Evolutionary conservation across 1,140 invertebrate genomes (phyloP).

Genomic region (Pomacea maculata): DNA sequence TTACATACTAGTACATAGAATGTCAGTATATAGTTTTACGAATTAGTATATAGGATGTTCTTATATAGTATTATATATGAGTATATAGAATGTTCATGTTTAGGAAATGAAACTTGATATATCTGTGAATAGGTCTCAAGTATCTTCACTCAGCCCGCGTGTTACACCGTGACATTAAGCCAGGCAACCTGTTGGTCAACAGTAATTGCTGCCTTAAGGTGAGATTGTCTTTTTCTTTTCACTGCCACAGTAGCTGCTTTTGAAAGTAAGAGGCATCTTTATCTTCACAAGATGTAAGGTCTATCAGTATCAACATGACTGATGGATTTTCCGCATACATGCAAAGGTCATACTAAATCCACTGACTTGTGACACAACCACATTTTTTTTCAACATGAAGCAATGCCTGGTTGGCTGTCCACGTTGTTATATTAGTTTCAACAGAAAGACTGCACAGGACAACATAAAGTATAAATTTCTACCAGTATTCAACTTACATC

Average conservation of each 20-base stretch:
- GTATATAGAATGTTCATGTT: too few species aligned
- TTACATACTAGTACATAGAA: too few species aligned
- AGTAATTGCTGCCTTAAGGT: conserved; percentile 98
- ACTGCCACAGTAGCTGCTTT: background rate
- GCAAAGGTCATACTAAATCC: background rate
- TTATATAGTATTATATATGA: too few species aligned
- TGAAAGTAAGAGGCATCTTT: background rate
- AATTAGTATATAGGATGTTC: too few species aligned
- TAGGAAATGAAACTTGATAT: too few species aligned
- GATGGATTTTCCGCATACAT: background rate
- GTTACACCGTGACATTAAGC: conserved; percentile 98
- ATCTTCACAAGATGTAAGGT: background rate
- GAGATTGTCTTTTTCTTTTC: conserved; percentile 39
- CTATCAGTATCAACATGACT: background rate
- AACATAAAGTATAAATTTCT: too few species aligned
- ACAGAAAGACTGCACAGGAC: too few species aligned
- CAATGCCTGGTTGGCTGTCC: too few species aligned
- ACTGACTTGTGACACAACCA: background rate
- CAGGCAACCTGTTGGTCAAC: conserved; percentile 98
- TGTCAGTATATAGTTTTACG: too few species aligned
- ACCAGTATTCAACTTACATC: too few species aligned
- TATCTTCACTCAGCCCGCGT: conserved; percentile 98
- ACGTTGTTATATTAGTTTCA: too few species aligned
- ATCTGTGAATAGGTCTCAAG: conserved; percentile 81
- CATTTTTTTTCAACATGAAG: background rate